Base-by-base conservation (phyloP, 2,888 invertebrate species). In the Hoplodrina blanda region DNA sequence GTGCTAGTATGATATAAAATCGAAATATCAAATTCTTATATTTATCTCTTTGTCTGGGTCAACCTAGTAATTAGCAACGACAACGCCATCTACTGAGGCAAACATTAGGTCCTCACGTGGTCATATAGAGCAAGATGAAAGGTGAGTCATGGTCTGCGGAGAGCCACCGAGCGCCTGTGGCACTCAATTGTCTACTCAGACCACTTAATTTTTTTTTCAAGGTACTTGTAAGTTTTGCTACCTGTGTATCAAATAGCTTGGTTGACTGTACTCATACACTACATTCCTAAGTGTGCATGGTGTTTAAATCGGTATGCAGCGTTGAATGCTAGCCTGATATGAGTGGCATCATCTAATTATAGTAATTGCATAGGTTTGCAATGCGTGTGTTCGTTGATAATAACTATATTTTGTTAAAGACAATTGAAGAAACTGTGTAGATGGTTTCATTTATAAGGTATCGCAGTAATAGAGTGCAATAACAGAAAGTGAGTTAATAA, bases 231-330 rank as follows among this genome's bases (percentile, higher is more conserved):
- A 46, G 17, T 46, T 17, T 0, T 13, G 17, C 6, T 46, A 5
- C 46, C 46, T 46, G 46, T 46, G 0, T 17, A 46, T 11, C 46
- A 6, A 46, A 17, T 11, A 15, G 5, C 5, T 15, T 17, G 46
- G 4, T 46, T 17, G 5, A 17, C 17, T 46, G 41, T 41, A 41
- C 41, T 19, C 30, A 25, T 44, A 37, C 20, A 59, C 15, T 15
- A 30, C 46, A 73, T 77, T 79, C 56, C 19, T 13, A 30, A 62
- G 67, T 17, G 44, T 69, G 25, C 62, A 57, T 78, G 60, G 37
- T 53, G 8, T 67, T 71, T 61, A 69, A 56, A 78, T 59, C 37
- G 54, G 50, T n/a, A 49, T 49, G 55, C 62, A 15, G 11, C 44
- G n/a, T 19, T 54, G 37, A 30, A 55, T 65, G 4, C 41, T 19